phyloP scores from a whole-genome alignment of 2,888 invertebrate genomes.

The Trichopria drosophilae region DNA sequence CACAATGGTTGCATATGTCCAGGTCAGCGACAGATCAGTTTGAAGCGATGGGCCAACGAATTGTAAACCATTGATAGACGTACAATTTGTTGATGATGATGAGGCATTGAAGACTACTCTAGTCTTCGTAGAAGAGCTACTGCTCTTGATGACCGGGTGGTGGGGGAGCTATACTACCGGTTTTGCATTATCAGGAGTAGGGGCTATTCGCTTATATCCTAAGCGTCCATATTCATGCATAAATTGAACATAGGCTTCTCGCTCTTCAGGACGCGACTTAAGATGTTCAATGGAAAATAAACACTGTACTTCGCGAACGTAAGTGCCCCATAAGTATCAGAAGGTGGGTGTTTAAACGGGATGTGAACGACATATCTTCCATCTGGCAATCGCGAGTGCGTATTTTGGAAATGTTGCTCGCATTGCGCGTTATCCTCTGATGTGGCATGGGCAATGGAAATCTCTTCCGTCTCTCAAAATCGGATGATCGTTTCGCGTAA shows the following conservation, averaged over 20 bases:
- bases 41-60: conserved; percentile 19
- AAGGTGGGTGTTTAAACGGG: neutral
- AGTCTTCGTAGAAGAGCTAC: conserved; percentile 17
- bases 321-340: neutral
- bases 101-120: conserved; percentile 28
- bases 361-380: conserved; percentile 8
- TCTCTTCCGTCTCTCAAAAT: conserved; percentile 9
- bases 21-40: conserved; percentile 7
- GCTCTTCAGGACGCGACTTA: neutral
- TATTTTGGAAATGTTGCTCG: too few relatives aligned
- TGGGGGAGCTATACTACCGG: conserved; percentile 11
- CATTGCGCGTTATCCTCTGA: neutral
- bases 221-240: neutral
- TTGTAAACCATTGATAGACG: conserved; percentile 20
- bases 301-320: neutral
- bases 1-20: too few relatives aligned
- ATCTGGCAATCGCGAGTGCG: too few relatives aligned
- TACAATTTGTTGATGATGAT: neutral
- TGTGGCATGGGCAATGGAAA: neutral
- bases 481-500: too few relatives aligned
- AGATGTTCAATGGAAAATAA: neutral
- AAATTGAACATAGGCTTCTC: neutral
- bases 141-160: conserved; percentile 7
- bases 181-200: neutral
- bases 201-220: conserved; percentile 2